Evolutionary conservation across 1,140 invertebrate genomes (phyloP).

Genomic region (Octopus sinensis): DNA sequence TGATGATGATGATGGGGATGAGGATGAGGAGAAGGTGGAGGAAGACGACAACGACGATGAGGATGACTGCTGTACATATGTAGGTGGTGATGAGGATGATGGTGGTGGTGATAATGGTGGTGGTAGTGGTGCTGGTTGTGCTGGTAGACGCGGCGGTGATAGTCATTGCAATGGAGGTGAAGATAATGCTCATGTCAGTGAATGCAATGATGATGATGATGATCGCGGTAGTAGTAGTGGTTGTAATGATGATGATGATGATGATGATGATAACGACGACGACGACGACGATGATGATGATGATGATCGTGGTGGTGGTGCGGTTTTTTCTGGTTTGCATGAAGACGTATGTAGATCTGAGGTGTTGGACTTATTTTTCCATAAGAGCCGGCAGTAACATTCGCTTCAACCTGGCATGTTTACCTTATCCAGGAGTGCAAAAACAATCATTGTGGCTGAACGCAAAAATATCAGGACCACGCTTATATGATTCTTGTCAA

Average conservation of each 20-base stretch:
- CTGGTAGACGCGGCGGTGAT: background rate
- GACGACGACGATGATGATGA: slow-evolving; percentile 15
- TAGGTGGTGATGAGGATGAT: no score
- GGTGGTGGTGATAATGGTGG: background rate
- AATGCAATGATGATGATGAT: slow-evolving; percentile 2
- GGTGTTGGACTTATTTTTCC: no score
- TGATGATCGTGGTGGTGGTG: slow-evolving; percentile 8
- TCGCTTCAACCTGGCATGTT: no score
- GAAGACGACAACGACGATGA: slow-evolving; percentile 5
- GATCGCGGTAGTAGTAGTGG: background rate
- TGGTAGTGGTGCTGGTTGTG: no score
- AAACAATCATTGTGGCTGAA: no score
- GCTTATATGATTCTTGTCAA: no score
- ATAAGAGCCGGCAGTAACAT: no score
- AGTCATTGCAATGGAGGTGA: background rate
- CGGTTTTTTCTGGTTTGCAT: no score
- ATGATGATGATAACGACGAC: slow-evolving; percentile 15
- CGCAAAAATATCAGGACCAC: no score
- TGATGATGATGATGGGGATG: no score
- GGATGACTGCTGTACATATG: background rate
- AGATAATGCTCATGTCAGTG: background rate
- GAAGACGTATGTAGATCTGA: no score
- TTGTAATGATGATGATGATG: background rate
- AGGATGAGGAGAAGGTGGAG: background rate
- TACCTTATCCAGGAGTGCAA: no score